phyloP scores from a whole-genome alignment of 2,113 vertebrate genomes.

The Puffinus mauretanicus region DNA sequence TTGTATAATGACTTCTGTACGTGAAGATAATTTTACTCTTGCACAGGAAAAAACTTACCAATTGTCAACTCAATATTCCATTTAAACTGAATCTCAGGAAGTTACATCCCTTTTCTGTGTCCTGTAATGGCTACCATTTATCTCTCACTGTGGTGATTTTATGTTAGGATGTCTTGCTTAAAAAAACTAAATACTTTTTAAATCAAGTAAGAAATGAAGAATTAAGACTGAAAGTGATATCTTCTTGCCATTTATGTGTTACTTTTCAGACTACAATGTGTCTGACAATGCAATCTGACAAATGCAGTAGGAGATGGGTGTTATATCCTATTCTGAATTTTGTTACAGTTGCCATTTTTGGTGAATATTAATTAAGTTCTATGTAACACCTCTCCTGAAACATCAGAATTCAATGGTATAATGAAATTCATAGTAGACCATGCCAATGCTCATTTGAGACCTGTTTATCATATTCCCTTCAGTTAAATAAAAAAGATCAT shows the following conservation, averaged over 20 bases:
- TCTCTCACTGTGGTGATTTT: not conserved
- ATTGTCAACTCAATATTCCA: not conserved
- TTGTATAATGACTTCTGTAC: not conserved
- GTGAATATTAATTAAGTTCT: constrained; percentile 24
- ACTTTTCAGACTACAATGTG: not conserved
- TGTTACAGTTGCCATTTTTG: constrained; percentile 42
- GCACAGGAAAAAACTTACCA: not conserved
- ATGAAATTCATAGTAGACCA: constrained; percentile 15
- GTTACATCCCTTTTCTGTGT: not conserved
- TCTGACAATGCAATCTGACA: not conserved
- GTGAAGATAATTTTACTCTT: not conserved
- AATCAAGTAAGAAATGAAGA: not conserved
- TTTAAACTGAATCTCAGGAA: not conserved
- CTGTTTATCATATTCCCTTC: not conserved
- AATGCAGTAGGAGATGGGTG: constrained; percentile 21
- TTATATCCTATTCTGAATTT: constrained; percentile 14
- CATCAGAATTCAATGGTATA: not conserved
- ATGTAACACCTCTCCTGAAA: not conserved
- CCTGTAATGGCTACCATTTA: not conserved
- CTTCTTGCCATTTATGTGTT: not conserved
- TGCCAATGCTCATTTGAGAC: not conserved
- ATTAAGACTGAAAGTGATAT: not conserved
- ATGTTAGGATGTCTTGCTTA: not conserved
- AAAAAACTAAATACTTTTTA: not conserved
- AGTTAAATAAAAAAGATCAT: not conserved